Base-by-base conservation (phyloP, 2,113 vertebrate genomes). In the Rana temporaria region DNA sequence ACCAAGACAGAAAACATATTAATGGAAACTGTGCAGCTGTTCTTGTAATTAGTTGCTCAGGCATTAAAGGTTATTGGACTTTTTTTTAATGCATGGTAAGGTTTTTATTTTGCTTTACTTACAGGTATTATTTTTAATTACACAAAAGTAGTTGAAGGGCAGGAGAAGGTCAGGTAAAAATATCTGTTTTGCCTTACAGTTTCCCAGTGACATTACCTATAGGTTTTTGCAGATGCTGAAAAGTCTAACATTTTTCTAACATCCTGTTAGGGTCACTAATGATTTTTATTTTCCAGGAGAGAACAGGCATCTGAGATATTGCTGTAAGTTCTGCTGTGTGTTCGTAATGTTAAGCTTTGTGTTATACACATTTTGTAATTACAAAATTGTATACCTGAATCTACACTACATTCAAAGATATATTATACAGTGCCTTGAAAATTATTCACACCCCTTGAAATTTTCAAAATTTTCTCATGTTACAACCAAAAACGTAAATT, bases 111-210 rank as follows among this genome's bases (percentile, higher is more conserved):
- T 76, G 42, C 60, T 60, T 74, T 83, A 59, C 26, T 53, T 56
- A 52, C 67, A 60, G 62, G 63, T 68, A 76, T 83, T 83, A 76
- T 83, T 83, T 83, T 83, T 83, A 83, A 83, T 76, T 76, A 74
- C 73, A 76, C 11, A 6, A 75, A 75, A 76, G 81, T 83, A 82
- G 70, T 72, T 56, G 22, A 55, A 75, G 70, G 63, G 72, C 60
- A 65, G 15, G 18, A 68, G 63, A 56, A 83, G 81, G 81, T 83
- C 81, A 83, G 34, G 71, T 83, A 60, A 72, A 76, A 68, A 57
- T 79, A 57, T 56, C 81, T 76, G 22, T 76, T 4, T 78, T 67
- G 14, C 62, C 26, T 34, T 67, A 67, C 22, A 53, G 22, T 65
- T 78, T 78, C 63, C 73, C 63, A 78, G 17, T 66, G 75, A 65